Conservation (phyloP, 2,113 vertebrate species). For the Nothoprocta perdicaria region DNA sequence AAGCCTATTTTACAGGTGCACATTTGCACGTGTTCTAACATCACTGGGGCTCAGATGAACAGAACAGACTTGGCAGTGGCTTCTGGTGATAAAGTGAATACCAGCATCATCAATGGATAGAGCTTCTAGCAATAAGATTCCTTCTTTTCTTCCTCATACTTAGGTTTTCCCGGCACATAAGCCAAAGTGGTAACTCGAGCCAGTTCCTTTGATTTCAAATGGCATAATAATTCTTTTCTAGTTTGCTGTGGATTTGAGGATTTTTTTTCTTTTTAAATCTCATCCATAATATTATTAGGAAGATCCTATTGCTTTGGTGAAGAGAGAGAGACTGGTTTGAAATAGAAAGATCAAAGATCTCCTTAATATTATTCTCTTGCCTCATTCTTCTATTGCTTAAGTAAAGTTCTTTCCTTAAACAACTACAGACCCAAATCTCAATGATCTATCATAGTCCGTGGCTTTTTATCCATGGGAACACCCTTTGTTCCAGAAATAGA, state of each 20-base stretch:
- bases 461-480: conserved; percentile 31
- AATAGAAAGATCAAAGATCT: conserved; percentile 54
- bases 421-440: conserved; percentile 38
- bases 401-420: conserved; percentile 32
- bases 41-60: not conserved
- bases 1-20: not conserved
- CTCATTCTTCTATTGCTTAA: conserved; percentile 42
- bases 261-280: not conserved
- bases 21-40: not conserved
- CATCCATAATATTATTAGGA: not conserved
- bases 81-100: not conserved
- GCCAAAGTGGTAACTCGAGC: not conserved
- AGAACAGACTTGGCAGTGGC: not conserved
- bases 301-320: conserved; percentile 6
- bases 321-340: conserved; percentile 12
- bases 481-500: conserved; percentile 45
- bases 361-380: conserved; percentile 25
- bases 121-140: not conserved
- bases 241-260: not conserved
- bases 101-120: not conserved
- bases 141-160: not conserved
- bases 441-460: not conserved
- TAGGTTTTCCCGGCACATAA: not conserved
- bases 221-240: not conserved
- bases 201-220: not conserved